Base-by-base conservation (phyloP, 2,113 vertebrate genomes). In the Numida meleagris region DNA sequence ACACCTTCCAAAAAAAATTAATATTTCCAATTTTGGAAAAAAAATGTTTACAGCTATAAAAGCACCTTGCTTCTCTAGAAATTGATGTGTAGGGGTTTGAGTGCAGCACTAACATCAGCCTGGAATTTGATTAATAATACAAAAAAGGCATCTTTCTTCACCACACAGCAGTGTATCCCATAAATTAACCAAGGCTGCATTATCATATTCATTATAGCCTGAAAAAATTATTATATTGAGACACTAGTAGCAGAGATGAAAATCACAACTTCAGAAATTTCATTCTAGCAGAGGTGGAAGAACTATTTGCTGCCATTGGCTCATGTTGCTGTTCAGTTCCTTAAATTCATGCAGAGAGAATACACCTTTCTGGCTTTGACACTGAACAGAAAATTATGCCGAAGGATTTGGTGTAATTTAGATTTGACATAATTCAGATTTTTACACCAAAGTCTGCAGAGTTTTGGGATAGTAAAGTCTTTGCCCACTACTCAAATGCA, bases 191-290 rank as follows among this genome's bases (percentile, higher is more conserved):
- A 85, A 65, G 72, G 18, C 50, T 59, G 82, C 61, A 90, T 96
- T 96, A 96, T 86, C 89, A 96, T 97, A 96, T 88, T 86, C 89
- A 97, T 96, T 96, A 89, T 55, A 92, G 40, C 78, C 40, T 70
- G 75, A 93, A 96, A 95, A 95, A 96, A 96, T 90, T 89, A 83
- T 73, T 82, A 24, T 96, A 81, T 89, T 90, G 90, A 96, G 77
- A 94, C 55, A 89, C 51, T 66, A 66, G 74, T 75, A 93, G n/a
- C 36, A 96, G 63, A 84, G 59, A 82, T 88, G 45, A 93, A 94
- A 96, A 96, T 72, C 85, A 96, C 93, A 90, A 94, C 61, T 95
- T 95, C 89, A 94, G 84, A 94, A 95, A 88, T 95, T 94, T 93
- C n/a, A 66, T 86, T 86, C 71, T 91, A 93, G 74, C 75, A 61